Evolutionary conservation across 1,140 invertebrate species (phyloP).

Genomic region (Cyphomyrmex costatus): DNA sequence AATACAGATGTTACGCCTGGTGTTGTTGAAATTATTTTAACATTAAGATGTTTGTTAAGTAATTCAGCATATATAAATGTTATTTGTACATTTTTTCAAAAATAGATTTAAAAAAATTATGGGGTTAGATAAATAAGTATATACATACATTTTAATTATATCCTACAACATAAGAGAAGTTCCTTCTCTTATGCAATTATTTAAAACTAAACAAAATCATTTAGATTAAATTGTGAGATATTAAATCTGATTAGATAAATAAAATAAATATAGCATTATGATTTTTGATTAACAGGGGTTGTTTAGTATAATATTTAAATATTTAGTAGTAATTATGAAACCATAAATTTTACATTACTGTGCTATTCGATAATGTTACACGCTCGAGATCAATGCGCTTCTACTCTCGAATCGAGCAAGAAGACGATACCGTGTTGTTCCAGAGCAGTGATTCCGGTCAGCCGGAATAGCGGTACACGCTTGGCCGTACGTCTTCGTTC

Average conservation of each 20-base stretch:
- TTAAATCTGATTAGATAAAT: not conserved
- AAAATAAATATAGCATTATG: not conserved
- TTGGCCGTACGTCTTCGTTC: slow-evolving; percentile 78
- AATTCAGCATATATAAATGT: not conserved
- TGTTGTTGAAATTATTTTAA: not conserved
- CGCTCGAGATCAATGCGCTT: slow-evolving; percentile 51
- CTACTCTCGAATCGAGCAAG: slow-evolving; percentile 50
- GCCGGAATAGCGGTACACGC: slow-evolving; percentile 84
- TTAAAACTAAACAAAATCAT: not conserved
- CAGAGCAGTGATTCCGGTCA: slow-evolving; percentile 86
- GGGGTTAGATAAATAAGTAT: not conserved
- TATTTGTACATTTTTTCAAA: not conserved
- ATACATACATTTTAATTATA: not conserved
- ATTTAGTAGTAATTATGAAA: not conserved
- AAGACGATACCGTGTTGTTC: slow-evolving; percentile 80
- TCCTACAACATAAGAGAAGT: not conserved
- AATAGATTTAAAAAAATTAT: not conserved
- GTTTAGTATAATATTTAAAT: not conserved
- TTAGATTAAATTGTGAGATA: not conserved
- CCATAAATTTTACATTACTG: not conserved
- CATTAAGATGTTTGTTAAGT: not conserved
- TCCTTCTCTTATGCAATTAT: not conserved
- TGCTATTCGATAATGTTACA: not conserved
- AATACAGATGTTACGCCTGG: not conserved
- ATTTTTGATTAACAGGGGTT: not conserved